Conservation (phyloP, 53 echinoderm and acorn worm species). For the Antedon mediterranea region DNA sequence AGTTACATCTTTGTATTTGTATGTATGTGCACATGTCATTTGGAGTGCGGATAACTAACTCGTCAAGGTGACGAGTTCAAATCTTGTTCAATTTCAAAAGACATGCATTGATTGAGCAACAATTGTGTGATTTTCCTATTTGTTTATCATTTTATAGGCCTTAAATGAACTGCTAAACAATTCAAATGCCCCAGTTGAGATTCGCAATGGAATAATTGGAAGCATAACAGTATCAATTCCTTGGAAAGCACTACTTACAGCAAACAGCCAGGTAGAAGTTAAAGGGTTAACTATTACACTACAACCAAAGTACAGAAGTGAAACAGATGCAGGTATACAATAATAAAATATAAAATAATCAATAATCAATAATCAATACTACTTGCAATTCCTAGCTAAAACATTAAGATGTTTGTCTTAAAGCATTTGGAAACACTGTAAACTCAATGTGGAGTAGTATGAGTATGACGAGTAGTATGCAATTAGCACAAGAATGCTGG, state of each 20-base stretch:
- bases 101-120: too few species aligned
- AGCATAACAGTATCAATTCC: slow-evolving; percentile 93
- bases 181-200: slow-evolving; percentile 76
- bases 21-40: too few species aligned
- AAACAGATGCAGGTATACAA: slow-evolving; percentile 28
- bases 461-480: slow-evolving; percentile 79
- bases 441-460: slow-evolving; percentile 82
- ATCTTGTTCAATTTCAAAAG: too few species aligned
- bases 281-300: slow-evolving; percentile 72
- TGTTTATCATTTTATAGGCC: slow-evolving; percentile 20
- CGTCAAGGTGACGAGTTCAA: too few species aligned
- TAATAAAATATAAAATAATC: too few species aligned
- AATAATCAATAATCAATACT: too few species aligned
- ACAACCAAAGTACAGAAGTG: slow-evolving; percentile 85
- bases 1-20: too few species aligned
- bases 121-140: background rate
- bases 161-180: slow-evolving; percentile 78
- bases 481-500: slow-evolving; percentile 87
- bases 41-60: too few species aligned
- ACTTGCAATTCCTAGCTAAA: too few species aligned
- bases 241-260: slow-evolving; percentile 86
- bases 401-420: too few species aligned
- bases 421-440: slow-evolving; percentile 18
- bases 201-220: slow-evolving; percentile 82
- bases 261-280: slow-evolving; percentile 89